phyloP scores from a whole-genome alignment of 2,113 vertebrate genomes.

The Corythornis cristatus region DNA sequence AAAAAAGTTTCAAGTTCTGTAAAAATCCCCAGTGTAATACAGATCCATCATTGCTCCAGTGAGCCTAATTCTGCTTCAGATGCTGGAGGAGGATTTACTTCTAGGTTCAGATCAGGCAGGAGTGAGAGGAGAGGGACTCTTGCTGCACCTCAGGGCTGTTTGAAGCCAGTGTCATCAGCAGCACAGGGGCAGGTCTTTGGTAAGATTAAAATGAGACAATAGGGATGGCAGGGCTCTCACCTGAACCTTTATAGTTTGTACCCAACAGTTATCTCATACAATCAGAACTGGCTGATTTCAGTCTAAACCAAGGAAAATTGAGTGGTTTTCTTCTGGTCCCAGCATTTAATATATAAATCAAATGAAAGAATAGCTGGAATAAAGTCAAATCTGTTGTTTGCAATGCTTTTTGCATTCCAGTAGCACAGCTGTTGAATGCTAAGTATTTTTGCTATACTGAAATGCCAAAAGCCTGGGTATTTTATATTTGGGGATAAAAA shows the following conservation, averaged over 20 bases:
- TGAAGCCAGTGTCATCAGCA: neutral
- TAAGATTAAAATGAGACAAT: neutral
- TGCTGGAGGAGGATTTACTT: neutral
- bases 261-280: neutral
- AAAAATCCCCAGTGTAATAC: neutral
- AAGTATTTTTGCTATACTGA: neutral
- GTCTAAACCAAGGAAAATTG: neutral
- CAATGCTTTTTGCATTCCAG: neutral
- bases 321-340: neutral
- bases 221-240: neutral
- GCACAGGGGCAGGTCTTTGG: neutral
- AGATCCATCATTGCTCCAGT: neutral
- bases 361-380: neutral
- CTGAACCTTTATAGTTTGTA: neutral
- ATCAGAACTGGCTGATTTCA: neutral
- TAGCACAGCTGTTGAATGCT: neutral
- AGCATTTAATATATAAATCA: neutral
- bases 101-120: neutral
- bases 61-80: neutral
- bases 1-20: neutral
- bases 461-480: neutral
- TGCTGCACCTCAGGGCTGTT: neutral
- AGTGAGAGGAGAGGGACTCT: neutral
- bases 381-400: neutral
- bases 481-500: neutral